These are phyloP conservation scores for Pholis gunnellus DNA, from an alignment of 2,113 vertebrate species.

Conservation along the genomic window DNA sequence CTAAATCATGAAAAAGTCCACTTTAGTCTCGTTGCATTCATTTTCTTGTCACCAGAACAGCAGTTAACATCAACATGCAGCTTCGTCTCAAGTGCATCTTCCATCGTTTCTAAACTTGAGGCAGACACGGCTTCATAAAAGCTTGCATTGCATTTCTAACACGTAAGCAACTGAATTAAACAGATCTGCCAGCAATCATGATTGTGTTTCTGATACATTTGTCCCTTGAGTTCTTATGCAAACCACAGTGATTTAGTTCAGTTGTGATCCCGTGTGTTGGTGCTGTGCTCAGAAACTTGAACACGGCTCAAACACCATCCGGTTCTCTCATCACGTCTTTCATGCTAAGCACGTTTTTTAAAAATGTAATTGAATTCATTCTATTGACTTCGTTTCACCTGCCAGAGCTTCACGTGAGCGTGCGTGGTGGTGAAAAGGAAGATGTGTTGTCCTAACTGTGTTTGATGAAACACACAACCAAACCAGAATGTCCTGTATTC, in stretches of 20 bases:
- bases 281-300: background rate
- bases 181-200: background rate
- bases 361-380: background rate
- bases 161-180: constrained; percentile 9
- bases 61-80: constrained; percentile 13
- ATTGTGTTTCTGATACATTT: constrained; percentile 14
- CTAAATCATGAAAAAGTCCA: constrained; percentile 15
- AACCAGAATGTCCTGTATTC: background rate
- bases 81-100: background rate
- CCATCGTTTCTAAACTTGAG: background rate
- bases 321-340: background rate
- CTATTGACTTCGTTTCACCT: background rate
- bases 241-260: constrained; percentile 31
- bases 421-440: background rate
- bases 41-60: background rate
- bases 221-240: constrained; percentile 24
- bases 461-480: background rate
- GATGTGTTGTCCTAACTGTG: too few relatives aligned
- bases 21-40: background rate
- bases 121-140: background rate
- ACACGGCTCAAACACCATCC: background rate
- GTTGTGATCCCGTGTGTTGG: constrained; percentile 17
- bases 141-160: background rate
- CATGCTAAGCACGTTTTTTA: background rate
- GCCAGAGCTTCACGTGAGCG: background rate